A percentile compares a stretch with the other conserved stretches of the same genome.
These are phyloP conservation scores for Drosophila pseudoobscura DNA, from an alignment of 1,140 invertebrate species.

Conservation along the genomic window DNA sequence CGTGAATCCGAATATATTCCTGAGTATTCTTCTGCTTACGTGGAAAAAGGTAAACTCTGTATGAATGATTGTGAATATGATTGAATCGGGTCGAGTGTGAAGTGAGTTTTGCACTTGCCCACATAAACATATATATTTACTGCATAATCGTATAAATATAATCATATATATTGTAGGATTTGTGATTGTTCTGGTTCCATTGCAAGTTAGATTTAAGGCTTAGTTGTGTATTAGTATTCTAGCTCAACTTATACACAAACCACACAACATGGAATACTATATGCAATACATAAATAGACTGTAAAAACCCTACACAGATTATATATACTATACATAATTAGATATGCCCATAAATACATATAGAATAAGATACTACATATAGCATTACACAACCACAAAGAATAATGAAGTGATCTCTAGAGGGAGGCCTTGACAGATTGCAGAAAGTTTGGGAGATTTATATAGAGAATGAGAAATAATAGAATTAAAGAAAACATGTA, in stretches of 20 bases:
- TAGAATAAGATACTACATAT: conserved; percentile 46
- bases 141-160: conserved; percentile 21
- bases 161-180: conserved; percentile 53
- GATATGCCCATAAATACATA: conserved; percentile 33
- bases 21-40: conserved; percentile 37
- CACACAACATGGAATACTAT: conserved; percentile 7
- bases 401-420: not conserved
- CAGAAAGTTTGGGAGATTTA: not conserved
- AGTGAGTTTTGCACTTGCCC: conserved; percentile 36
- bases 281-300: conserved; percentile 3
- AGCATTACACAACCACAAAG: conserved; percentile 24
- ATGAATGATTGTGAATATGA: conserved; percentile 20
- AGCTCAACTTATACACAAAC: conserved; percentile 9
- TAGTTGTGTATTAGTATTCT: conserved; percentile 14
- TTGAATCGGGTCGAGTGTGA: conserved; percentile 14
- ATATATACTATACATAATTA: conserved; percentile 38
- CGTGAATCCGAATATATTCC: conserved; percentile 18
- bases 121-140: conserved; percentile 11
- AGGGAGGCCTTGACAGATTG: conserved; percentile 16
- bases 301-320: conserved; percentile 31
- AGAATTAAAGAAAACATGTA: no score
- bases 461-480: no score
- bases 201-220: conserved; percentile 56
- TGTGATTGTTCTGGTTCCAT: conserved; percentile 47
- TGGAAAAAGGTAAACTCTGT: conserved; percentile 48